phyloP scores from a whole-genome alignment of 2,797 vertebrate genomes.

The Thripadectes ignobilis region DNA sequence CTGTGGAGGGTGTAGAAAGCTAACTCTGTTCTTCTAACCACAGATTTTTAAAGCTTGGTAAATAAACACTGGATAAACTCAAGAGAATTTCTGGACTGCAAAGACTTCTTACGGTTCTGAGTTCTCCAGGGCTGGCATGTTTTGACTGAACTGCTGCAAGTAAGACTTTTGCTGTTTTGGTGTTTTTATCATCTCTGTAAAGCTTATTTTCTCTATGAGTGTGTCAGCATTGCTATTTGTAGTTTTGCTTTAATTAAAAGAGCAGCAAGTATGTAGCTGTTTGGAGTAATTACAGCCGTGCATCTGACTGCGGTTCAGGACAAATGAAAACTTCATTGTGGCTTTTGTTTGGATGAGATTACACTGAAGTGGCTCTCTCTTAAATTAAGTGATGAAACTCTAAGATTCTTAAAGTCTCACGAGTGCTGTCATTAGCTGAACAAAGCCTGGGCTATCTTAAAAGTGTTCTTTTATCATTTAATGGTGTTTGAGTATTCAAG shows the following conservation, averaged over 20 bases:
- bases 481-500: not conserved
- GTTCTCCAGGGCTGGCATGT: conserved; percentile 72
- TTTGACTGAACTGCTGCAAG: conserved; percentile 75
- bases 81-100: conserved; percentile 70
- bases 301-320: conserved; percentile 28
- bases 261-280: conserved; percentile 57
- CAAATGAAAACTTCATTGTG: conserved; percentile 30
- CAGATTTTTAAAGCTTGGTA: conserved; percentile 66
- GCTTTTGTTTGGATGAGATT: conserved; percentile 63
- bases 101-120: conserved; percentile 67
- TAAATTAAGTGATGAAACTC: conserved; percentile 26
- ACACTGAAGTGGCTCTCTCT: conserved; percentile 33
- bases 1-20: conserved; percentile 62
- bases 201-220: conserved; percentile 69
- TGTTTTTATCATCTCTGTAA: conserved; percentile 66
- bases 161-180: conserved; percentile 73
- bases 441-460: not conserved
- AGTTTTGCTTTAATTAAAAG: conserved; percentile 64
- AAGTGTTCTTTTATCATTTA: not conserved
- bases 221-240: conserved; percentile 51
- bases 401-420: not conserved
- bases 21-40: conserved; percentile 49
- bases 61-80: conserved; percentile 73
- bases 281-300: conserved; percentile 51
- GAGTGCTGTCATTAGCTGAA: not conserved